Evolutionary conservation across 2,113 vertebrate species (phyloP).

Genomic region (Dermatemys mawii): DNA sequence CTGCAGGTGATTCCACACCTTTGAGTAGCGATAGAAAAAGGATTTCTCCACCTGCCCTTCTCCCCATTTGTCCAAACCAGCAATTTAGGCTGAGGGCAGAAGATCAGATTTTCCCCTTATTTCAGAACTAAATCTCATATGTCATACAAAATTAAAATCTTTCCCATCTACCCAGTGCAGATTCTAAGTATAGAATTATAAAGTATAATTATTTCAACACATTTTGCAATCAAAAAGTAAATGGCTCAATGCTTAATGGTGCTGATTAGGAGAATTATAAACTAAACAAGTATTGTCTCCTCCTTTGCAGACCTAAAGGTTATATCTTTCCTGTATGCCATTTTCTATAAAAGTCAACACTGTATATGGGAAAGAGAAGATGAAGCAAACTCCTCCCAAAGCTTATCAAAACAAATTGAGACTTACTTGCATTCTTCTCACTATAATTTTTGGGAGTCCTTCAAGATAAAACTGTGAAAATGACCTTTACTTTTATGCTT

Average conservation of each 20-base stretch:
- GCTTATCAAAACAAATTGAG: background rate
- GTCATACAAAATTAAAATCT: background rate
- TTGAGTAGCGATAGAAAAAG: too few species aligned
- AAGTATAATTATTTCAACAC: background rate
- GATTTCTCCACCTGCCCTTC: background rate
- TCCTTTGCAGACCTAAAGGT: background rate
- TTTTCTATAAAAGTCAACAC: background rate
- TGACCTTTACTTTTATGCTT: slow-evolving; percentile 64
- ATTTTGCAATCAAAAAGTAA: background rate
- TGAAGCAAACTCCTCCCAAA: background rate
- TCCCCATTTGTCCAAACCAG: background rate
- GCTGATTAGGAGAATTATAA: background rate
- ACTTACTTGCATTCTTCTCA: slow-evolving; percentile 38
- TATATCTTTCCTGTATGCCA: background rate
- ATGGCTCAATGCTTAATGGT: background rate
- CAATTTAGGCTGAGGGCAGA: background rate
- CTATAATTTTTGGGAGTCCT: background rate
- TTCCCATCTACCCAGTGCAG: background rate
- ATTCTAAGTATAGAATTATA: background rate
- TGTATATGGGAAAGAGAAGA: background rate
- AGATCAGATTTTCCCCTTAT: background rate
- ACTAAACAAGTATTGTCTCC: background rate
- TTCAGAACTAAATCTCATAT: background rate
- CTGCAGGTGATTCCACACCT: too few species aligned
- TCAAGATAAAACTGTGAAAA: slow-evolving; percentile 62